A percentile compares a stretch with the other conserved stretches of the same genome.
These are phyloP conservation scores for Aphelocoma californica DNA, from an alignment of 2,797 vertebrate genomes.

Conservation along the genomic window DNA sequence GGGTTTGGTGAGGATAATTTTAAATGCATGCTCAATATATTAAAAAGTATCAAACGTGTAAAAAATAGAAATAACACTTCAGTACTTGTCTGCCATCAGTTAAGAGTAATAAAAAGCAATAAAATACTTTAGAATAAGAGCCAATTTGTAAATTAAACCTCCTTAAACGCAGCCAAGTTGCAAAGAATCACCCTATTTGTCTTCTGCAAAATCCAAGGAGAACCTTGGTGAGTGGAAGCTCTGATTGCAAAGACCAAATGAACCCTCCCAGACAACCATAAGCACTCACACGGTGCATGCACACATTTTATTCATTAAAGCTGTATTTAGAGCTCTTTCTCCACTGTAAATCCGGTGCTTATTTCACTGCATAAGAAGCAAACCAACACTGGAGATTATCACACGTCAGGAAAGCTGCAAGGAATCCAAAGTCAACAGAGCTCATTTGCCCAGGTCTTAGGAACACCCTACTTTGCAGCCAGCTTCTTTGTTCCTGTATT, in stretches of 20 bases:
- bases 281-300: not conserved
- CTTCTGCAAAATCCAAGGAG: not conserved
- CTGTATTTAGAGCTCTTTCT: not conserved
- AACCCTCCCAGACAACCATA: not conserved
- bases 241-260: not conserved
- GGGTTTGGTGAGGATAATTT: not conserved
- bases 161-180: not conserved
- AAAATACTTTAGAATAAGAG: not conserved
- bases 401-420: not conserved
- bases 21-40: not conserved
- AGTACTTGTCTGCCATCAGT: not conserved
- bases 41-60: not conserved
- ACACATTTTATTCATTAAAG: not conserved
- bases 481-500: not conserved
- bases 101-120: not conserved
- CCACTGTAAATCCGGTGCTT: not conserved
- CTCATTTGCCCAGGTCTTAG: not conserved
- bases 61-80: not conserved
- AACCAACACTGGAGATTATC: not conserved
- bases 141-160: not conserved
- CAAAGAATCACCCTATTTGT: not conserved
- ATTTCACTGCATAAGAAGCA: not conserved
- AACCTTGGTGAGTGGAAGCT: not conserved
- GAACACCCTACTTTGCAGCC: not conserved
- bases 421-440: not conserved